phyloP scores from a whole-genome alignment of 1,140 invertebrate genomes.

The Eubasilissa regina region DNA sequence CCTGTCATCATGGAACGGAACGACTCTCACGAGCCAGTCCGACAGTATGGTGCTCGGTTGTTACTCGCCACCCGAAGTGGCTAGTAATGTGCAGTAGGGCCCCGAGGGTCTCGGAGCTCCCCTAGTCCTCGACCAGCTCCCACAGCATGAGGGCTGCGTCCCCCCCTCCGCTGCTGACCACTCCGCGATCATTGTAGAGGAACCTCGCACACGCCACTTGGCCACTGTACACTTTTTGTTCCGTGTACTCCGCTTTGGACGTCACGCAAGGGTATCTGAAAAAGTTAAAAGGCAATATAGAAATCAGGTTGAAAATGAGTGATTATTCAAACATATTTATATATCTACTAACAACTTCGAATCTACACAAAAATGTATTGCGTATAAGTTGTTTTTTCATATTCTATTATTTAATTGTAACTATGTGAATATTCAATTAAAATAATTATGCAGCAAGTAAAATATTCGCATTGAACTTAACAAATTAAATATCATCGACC shows the following conservation, averaged over 20 bases:
- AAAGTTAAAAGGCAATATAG: not conserved
- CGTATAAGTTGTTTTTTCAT: no score
- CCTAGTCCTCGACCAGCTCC: conserved; percentile 87
- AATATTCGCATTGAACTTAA: no score
- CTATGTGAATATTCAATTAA: no score
- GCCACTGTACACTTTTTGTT: conserved; percentile 91
- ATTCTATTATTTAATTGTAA: no score
- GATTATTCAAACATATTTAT: no score
- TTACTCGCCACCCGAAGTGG: not conserved
- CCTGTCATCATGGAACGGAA: not conserved
- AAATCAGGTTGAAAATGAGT: no score
- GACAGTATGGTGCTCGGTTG: not conserved
- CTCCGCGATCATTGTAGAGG: conserved; percentile 87
- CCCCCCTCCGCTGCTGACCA: conserved; percentile 92
- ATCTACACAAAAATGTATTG: no score
- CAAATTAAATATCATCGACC: no score
- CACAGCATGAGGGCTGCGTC: conserved; percentile 95
- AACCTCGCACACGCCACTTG: conserved; percentile 87
- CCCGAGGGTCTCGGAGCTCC: conserved; percentile 63
- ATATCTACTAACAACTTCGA: no score
- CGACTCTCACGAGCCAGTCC: not conserved
- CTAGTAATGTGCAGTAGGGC: conserved; percentile 63
- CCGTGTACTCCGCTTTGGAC: conserved; percentile 88
- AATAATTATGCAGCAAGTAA: no score
- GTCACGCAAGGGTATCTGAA: conserved; percentile 85